Evolutionary conservation across 2,888 invertebrate species (phyloP).

Genomic region (Himalopsyche japonica): DNA sequence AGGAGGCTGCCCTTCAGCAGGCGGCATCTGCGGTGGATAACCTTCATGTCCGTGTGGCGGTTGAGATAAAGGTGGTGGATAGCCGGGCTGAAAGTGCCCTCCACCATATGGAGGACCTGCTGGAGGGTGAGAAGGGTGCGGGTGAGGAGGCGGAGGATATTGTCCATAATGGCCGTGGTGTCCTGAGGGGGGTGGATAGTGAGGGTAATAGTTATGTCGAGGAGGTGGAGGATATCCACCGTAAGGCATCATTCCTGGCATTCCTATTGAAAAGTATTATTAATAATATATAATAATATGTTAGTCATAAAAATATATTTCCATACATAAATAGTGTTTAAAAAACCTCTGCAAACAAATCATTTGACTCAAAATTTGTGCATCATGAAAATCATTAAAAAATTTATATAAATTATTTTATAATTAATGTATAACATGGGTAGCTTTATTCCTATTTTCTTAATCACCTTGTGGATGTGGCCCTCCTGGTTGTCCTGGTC

Average conservation of each 20-base stretch:
- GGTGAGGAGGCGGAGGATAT: constrained; percentile 45
- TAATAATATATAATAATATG: too few species aligned
- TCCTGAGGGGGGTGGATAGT: constrained; percentile 41
- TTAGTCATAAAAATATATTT: too few species aligned
- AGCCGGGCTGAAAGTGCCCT: background rate
- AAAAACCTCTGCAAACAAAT: too few species aligned
- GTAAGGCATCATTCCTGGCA: constrained; percentile 39
- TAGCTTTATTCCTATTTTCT: too few species aligned
- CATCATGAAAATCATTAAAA: too few species aligned
- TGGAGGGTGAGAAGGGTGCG: constrained; percentile 44
- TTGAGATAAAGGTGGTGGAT: constrained; percentile 19
- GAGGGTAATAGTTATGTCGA: constrained; percentile 40
- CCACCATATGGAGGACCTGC: background rate
- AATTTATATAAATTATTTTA: too few species aligned
- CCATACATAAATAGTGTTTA: too few species aligned
- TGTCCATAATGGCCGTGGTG: constrained; percentile 41
- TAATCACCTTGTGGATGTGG: constrained; percentile 41
- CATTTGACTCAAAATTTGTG: too few species aligned
- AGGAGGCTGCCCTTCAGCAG: constrained; percentile 34
- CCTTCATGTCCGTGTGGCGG: constrained; percentile 42
- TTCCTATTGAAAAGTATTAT: constrained; percentile 24
- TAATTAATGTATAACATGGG: too few species aligned
- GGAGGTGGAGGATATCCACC: constrained; percentile 38
- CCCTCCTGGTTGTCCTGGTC: constrained; percentile 39
- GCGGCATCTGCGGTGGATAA: constrained; percentile 37